A percentile compares a stretch with the other conserved stretches of the same genome.
Conservation (phyloP, 2,888 invertebrate species). For the Heliothis peltigera region DNA sequence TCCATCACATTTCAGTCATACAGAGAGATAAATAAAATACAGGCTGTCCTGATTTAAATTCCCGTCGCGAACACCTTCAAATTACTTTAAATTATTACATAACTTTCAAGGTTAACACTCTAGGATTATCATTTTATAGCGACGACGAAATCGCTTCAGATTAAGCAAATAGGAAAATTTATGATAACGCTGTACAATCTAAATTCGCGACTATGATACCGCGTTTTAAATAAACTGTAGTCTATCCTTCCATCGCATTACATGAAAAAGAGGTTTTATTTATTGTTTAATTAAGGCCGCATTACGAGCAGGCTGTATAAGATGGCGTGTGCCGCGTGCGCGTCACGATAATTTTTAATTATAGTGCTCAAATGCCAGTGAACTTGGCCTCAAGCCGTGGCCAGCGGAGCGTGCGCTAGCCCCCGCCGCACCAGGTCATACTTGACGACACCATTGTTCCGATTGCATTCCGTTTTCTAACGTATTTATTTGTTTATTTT, state of each 20-base stretch:
- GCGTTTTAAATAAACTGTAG: constrained; percentile 9
- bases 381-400: constrained; percentile 87
- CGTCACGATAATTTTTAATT: constrained; percentile 90
- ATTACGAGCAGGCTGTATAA: constrained; percentile 76
- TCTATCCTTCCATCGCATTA: constrained; percentile 28
- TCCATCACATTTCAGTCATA: constrained; percentile 4
- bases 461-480: constrained; percentile 70
- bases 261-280: constrained; percentile 56
- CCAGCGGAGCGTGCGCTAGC: constrained; percentile 78
- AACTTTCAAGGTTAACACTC: constrained; percentile 36
- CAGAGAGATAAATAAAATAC: constrained; percentile 26
- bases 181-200: constrained; percentile 32
- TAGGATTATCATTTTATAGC: constrained; percentile 45
- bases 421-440: constrained; percentile 84
- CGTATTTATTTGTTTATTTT: constrained; percentile 62
- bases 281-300: constrained; percentile 65
- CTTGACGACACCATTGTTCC: constrained; percentile 80
- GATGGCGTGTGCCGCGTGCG: constrained; percentile 85
- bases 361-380: constrained; percentile 89
- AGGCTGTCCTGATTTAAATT: constrained; percentile 23
- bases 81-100: constrained; percentile 5
- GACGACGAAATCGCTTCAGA: constrained; percentile 37
- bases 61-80: not conserved
- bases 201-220: constrained; percentile 16
- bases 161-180: constrained; percentile 44